Base-by-base conservation (phyloP, 2,888 invertebrate species). In the Rhorus exstirpatorius region DNA sequence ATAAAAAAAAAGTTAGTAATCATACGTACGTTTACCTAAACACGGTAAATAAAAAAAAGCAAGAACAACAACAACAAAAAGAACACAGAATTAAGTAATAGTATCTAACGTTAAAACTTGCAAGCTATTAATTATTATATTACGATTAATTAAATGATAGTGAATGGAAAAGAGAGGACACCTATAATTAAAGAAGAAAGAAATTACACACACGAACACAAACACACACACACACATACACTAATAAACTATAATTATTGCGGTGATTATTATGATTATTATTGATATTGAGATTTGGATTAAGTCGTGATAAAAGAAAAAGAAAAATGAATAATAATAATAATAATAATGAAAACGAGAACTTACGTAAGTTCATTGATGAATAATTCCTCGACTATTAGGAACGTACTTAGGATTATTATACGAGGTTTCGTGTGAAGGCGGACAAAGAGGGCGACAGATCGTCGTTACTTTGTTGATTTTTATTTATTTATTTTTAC, bases 91-190 rank as follows among this genome's bases (percentile, higher is more conserved):
- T 90, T 92, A 91, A 92, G 90, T 91, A 92, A 92, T 90, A 91
- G 92, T 92, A 92, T 91, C 88, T 92, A 92, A 92, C 90, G 92
- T 92, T 92, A 92, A 88, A 88, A 91, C 90, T 91, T 91, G 91
- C 90, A 91, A 91, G 90, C 90, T 92, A 92, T 91, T 91, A 89
- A 91, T 91, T 91, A 92, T 90, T 89, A 90, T 89, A 92, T 91
- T 91, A 92, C 89, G 90, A 92, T 90, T 90, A 91, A 91, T 90
- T 90, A 89, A 75, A 91, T 87, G 87, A 88, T 90, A 90, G 82
- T 65, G 74, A 78, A 79, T 83, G 65, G 81, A 80, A 74, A 68
- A 79, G 75, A 67, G 86, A 88, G 85, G 86, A 86, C 86, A 89
- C 86, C 87, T 90, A 90, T 89, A 88, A 89, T 88, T 88, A 87